Evolutionary conservation across 2,113 vertebrate genomes (phyloP), one percentile per base, ranked within the genome.

Genomic region (Ophthalmolycus amberensis): DNA sequence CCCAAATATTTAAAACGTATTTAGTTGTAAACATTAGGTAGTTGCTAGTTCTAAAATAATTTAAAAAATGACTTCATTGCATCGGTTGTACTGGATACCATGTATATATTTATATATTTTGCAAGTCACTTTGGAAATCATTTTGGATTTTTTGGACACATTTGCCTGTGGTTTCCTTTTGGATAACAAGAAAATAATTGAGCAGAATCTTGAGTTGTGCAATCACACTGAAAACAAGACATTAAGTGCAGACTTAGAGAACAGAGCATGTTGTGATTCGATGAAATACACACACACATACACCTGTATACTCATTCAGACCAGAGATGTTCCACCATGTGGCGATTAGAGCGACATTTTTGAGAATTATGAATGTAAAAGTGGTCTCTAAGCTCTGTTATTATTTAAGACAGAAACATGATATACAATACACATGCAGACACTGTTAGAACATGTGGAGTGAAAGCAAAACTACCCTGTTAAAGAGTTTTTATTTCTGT

Each of bases 381-480:
- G 40, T 29, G 14, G 54, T 12, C 37, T 74, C 27, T 63, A 20
- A 44, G 20, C 59, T 59, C 6, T 40, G 34, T 71, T 79, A 15
- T 18, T 25, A 15, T 65, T 40, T 22, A 48, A 37, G 40, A 60
- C 34, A 42, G 20, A 66, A 46, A 78, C 42, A 27, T 50, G 66
- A 69, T 22, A 27, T 67, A 40, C 42, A 70, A 15, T 70, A 29
- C 29, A 4, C 10, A 44, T 34, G 34, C 10, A 58, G 68, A 74
- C 15, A 12, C 9, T 44, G 48, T 80, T 64, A 50, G 50, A 79
- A 76, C 71, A 71, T 58, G 40, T 44, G 20, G 38, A 77, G 38
- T 69, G 11, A 37, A 50, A 69, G 46, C 42, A 12, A 74, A 70
- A 58, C 44, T 37, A 62, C 25, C n/a, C 3, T 34, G n/a, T 73